Evolutionary conservation across 2,113 vertebrate species (phyloP), one percentile per base, ranked within the genome.

Genomic region (Paratilapia polleni): DNA sequence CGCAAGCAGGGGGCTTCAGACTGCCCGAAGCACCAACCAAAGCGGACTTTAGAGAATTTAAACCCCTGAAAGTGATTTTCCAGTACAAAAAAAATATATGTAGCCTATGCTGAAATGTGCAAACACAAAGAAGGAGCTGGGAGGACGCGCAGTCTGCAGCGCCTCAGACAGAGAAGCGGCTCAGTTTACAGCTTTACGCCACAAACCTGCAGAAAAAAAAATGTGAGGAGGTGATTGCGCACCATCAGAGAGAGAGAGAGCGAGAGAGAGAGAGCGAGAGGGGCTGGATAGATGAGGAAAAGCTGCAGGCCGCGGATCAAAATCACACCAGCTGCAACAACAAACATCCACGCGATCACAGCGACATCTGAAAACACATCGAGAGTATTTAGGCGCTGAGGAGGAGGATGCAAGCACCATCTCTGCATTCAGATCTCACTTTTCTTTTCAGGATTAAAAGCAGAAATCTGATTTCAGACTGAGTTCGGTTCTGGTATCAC

Each of bases 261-360:
- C 3, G 19, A 52, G 49, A 52, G 49, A 20, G 49, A 17, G 41
- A 43, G 43, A 47, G 43, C 5, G 47, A 15, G 47, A 17, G 49
- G 41, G 1, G 66, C 26, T 43, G 47, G 66, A 20, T 43, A 52
- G 43, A 20, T 26, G 43, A 31, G 0, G 66, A 52, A 52, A 70
- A 52, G 66, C 66, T 70, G 66, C 66, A 70, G 24, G 43, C 66
- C 66, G 43, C 43, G 17, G 43, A 73, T 73, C 66, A 73, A 73
- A 73, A 73, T 73, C 66, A 73, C 66, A 73, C 66, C 66, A 73
- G 43, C 66, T 73, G 66, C 66, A 73, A 73, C 66, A 73, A 73
- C 66, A 73, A 73, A 73, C 43, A 73, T 73, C 66, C 66, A 73
- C 66, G 43, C 43, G 66, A 73, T 73, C 43, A 31, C 66, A 73